A percentile compares a stretch with the other conserved stretches of the same genome.
phyloP scores from a whole-genome alignment of 1,140 invertebrate species.

The Periplaneta americana region DNA sequence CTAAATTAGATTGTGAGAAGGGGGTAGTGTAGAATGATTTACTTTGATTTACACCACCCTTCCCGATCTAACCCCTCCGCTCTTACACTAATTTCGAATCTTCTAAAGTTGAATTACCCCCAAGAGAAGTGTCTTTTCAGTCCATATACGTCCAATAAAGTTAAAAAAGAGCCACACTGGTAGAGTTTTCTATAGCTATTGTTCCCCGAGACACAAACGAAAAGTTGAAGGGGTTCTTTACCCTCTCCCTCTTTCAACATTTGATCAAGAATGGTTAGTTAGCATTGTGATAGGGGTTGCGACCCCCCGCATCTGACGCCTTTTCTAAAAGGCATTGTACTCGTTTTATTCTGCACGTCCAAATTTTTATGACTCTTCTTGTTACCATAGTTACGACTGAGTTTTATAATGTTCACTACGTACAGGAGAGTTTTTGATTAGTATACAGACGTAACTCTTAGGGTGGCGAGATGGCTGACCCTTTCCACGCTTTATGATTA shows the following conservation, averaged over 20 bases:
- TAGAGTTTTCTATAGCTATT: background rate
- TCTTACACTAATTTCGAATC: background rate
- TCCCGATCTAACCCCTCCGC: background rate
- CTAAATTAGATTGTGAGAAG: too few species aligned
- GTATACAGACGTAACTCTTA: too few species aligned
- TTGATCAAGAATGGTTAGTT: background rate
- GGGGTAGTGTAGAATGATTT: background rate
- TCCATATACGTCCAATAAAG: background rate
- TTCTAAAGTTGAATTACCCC: background rate
- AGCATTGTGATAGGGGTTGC: background rate
- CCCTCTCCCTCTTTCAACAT: background rate
- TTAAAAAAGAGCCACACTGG: background rate
- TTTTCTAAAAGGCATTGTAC: background rate
- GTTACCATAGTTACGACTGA: background rate
- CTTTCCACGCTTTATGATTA: too few species aligned
- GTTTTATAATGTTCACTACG: background rate
- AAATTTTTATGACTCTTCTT: background rate
- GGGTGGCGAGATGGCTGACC: too few species aligned
- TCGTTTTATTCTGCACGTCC: background rate
- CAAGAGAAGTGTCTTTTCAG: background rate
- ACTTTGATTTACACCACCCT: background rate
- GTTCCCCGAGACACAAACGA: background rate
- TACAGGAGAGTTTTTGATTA: background rate
- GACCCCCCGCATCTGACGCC: background rate
- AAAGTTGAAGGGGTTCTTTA: too few species aligned